phyloP scores from a whole-genome alignment of 2,888 invertebrate species.

The Acleris cristana region DNA sequence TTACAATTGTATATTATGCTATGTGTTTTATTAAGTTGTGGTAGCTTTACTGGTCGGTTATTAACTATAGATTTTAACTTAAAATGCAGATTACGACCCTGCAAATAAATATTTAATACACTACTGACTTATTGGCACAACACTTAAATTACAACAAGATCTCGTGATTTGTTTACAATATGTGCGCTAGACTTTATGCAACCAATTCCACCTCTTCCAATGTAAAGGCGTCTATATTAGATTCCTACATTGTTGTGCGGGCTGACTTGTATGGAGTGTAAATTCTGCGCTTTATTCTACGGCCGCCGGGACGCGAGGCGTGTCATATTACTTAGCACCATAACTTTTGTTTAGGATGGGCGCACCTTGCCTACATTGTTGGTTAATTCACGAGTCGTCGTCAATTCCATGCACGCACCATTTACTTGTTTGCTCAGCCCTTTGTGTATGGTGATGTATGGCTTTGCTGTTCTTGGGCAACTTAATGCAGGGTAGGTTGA shows the following conservation, averaged over 20 bases:
- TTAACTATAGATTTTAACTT: too few species aligned
- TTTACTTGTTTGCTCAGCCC: slow-evolving; percentile 1
- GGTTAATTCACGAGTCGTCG: slow-evolving; percentile 65
- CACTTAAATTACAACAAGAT: too few species aligned
- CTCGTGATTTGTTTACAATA: background rate
- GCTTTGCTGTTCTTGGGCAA: background rate
- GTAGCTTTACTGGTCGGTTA: too few species aligned
- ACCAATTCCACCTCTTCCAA: background rate
- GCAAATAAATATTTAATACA: too few species aligned
- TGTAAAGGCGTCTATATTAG: slow-evolving; percentile 13
- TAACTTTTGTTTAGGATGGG: slow-evolving; percentile 70
- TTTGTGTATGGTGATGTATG: slow-evolving; percentile 6
- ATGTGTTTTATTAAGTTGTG: too few species aligned
- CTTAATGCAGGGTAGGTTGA: slow-evolving; percentile 1
- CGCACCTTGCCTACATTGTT: slow-evolving; percentile 61
- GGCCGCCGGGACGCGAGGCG: slow-evolving; percentile 53
- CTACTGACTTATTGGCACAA: too few species aligned
- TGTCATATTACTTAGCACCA: slow-evolving; percentile 68
- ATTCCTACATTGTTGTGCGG: slow-evolving; percentile 20
- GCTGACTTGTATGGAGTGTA: slow-evolving; percentile 21
- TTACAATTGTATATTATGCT: too few species aligned
- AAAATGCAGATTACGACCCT: too few species aligned
- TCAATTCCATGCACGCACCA: slow-evolving; percentile 28
- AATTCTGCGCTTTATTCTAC: slow-evolving; percentile 26
- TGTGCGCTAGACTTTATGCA: background rate